Conservation (phyloP, 2,113 vertebrate genomes). For the Psophia crepitans region DNA sequence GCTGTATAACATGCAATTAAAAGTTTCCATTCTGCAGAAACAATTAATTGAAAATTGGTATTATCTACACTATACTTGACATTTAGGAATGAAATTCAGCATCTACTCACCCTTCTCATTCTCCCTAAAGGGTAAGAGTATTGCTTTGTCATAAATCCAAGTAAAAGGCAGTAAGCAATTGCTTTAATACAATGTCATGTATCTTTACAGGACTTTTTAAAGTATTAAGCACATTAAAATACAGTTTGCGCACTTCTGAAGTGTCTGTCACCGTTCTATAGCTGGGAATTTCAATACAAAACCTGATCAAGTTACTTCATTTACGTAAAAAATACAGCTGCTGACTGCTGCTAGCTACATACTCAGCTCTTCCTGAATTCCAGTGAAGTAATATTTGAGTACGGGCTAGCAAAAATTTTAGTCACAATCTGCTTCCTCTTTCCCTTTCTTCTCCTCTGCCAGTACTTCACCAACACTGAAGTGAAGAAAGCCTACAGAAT, state of each 20-base stretch:
- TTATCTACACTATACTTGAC: neutral
- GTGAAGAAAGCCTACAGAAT: neutral
- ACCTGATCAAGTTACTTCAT: neutral
- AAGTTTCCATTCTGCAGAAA: neutral
- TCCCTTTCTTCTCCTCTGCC: neutral
- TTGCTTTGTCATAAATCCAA: neutral
- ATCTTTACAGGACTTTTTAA: neutral
- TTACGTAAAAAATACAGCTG: neutral
- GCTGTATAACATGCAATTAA: neutral
- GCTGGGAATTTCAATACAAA: neutral
- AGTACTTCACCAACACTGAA: neutral
- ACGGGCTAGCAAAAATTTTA: neutral
- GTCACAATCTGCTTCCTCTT: neutral
- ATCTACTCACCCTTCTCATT: neutral
- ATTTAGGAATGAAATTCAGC: neutral
- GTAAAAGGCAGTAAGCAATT: neutral
- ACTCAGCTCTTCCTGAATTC: neutral
- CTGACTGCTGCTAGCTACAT: neutral
- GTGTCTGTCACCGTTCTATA: neutral
- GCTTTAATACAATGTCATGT: neutral
- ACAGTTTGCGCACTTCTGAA: neutral
- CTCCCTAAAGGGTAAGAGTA: neutral
- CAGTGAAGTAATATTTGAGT: neutral
- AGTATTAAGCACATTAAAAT: neutral
- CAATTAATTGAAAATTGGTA: neutral